phyloP scores from a whole-genome alignment of 2,113 vertebrate genomes.

The Pluvialis apricaria region DNA sequence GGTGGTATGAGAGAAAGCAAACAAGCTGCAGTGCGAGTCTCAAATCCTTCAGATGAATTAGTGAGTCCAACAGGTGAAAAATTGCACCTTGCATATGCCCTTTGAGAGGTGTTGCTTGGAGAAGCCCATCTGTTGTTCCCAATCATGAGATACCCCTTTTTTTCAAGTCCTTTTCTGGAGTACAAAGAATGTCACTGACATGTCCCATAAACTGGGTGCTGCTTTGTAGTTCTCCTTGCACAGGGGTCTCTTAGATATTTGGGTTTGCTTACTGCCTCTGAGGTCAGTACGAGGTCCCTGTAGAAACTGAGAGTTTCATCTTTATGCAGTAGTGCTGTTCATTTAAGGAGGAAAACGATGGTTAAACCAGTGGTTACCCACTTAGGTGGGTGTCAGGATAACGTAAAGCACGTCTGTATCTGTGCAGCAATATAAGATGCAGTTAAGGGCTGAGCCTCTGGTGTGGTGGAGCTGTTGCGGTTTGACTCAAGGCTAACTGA shows the following conservation, averaged over 20 bases:
- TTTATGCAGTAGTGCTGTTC: neutral
- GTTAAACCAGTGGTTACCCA: neutral
- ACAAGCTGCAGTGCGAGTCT: neutral
- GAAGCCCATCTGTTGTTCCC: neutral
- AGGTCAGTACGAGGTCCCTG: neutral
- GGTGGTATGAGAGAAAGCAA: neutral
- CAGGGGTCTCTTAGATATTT: neutral
- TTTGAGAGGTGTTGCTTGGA: neutral
- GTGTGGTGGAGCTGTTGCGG: neutral
- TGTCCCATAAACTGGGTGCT: neutral
- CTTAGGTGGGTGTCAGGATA: neutral
- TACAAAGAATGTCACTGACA: neutral
- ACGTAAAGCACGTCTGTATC: neutral
- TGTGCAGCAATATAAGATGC: rapidly evolving
- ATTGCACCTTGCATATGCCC: neutral
- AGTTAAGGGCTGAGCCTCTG: neutral
- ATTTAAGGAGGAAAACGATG: neutral
- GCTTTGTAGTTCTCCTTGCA: neutral
- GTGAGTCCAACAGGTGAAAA: neutral
- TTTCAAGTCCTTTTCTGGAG: neutral
- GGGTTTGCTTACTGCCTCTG: neutral
- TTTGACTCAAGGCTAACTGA: neutral
- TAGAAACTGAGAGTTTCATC: neutral
- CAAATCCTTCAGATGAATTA: neutral
- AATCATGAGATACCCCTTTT: neutral